Base-by-base conservation (phyloP, 1,140 invertebrate species). In the Mercenaria mercenaria region DNA sequence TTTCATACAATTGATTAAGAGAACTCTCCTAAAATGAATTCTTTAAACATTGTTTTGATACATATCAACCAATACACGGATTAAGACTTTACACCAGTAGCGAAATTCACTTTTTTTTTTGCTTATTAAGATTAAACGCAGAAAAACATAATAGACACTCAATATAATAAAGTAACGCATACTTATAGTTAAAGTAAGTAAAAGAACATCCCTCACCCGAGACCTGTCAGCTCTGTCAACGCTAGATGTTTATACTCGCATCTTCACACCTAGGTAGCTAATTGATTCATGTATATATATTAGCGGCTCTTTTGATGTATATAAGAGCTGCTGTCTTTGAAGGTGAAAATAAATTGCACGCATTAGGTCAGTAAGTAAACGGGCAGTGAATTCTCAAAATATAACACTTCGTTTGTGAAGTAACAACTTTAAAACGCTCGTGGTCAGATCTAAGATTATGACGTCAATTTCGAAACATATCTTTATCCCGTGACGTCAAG, bases 231-330 rank as follows among this genome's bases (percentile, higher is more conserved):
- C n/a, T 15, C 1, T 34, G 76, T 79, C 76, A 56, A 20, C 0
- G 8, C 41, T 41, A 50, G 23, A 20, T 47, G n/a, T 34, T 79
- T 56, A 34, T 32, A 56, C 32, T 52, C 3, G 56, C 50, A 50
- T 52, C 11, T 59, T 89, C 81, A 37, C 88, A 89, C 69, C 88
- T 52, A 41, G 37, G 26, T 37, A 37, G 47, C 74, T 89, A 89
- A 83, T 74, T 89, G 80, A 82, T 82, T 76, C 79, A 89, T 83
- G 88, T 84, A 89, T 34, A 89, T 34, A 61, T 47, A 84, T 89
- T 84, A 89, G 88, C 88, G 80, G 80, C 64, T 34, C 29, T 80
- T 89, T 89, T 89, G 88, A 89, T 41, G 88, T 89, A 34, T 61
- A 32, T 47, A 52, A 29, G 37, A 47, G 41, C 37, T n/a, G 50